Evolutionary conservation across 2,797 vertebrate genomes (phyloP), one percentile per base, ranked within the genome.

Genomic region (Rachycentron canadum): DNA sequence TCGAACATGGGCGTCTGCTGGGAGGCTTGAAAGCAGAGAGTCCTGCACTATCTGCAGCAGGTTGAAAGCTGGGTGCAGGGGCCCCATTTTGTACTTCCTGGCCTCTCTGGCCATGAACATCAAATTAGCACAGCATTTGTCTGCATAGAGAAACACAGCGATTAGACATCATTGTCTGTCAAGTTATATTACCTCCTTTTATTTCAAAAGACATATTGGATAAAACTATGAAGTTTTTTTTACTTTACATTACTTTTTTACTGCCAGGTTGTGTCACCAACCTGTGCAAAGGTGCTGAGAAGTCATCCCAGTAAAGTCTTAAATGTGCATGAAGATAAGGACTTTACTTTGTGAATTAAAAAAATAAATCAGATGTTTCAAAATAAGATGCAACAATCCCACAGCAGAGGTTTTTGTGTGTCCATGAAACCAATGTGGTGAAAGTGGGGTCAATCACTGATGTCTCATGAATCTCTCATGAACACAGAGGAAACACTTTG

Each of bases 51-150:
- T 81, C 80, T 94, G 93, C 59, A 93, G 32, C 65, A 97, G 56
- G 75, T 95, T 94, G 82, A 95, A 97, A 3, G 95, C 94, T 0
- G 97, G 97, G 52, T 97, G 96, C 45, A 98, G 78, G 7, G 95
- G 83, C 7, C 97, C 94, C 0, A 98, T 90, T 26, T 82, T 95
- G 74, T 89, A 81, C 13, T 91, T 96, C 61, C 96, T 92, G 62
- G 92, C 95, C 56, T 94, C 92, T 79, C 70, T 93, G 65, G 90
- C 92, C 0, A 97, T 65, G 9, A 73, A 80, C 91, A 95, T 86
- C 76, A 95, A 73, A 78, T 81, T 92, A 3, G 88, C 81, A 84
- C 95, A 97, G 80, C 94, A 94, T 43, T 93, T 74, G 14, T 88
- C 94, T 94, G 74, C 56, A 55, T n/a, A 76, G 19, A 78, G 23